Evolutionary conservation across 1,140 invertebrate genomes (phyloP).

Genomic region (Bicyclus anynana): DNA sequence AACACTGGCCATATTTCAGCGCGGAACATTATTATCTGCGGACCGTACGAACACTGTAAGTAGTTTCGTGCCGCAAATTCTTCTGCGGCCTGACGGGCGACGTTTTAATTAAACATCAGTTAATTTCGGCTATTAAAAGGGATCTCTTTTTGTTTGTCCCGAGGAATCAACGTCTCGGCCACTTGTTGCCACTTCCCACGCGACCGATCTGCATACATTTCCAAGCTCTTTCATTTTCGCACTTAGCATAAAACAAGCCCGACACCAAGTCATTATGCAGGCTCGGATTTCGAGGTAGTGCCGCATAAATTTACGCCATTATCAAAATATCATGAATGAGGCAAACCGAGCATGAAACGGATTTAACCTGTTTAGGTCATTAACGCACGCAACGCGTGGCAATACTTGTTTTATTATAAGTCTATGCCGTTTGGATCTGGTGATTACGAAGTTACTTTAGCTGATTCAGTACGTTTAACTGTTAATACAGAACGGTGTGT

Average conservation of each 20-base stretch:
- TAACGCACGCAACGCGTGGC: constrained; percentile 60
- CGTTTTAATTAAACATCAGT: constrained; percentile 55
- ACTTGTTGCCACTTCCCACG: constrained; percentile 74
- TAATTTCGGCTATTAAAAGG: constrained; percentile 52
- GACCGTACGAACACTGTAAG: constrained; percentile 17
- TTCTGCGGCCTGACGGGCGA: constrained; percentile 22
- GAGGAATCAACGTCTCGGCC: constrained; percentile 55
- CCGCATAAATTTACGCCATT: constrained; percentile 69
- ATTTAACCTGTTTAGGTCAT: constrained; percentile 65
- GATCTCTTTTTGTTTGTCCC: constrained; percentile 42
- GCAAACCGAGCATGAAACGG: constrained; percentile 56
- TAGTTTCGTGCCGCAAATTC: constrained; percentile 30
- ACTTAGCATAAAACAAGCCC: constrained; percentile 72
- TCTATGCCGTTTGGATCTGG: constrained; percentile 7
- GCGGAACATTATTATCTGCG: constrained; percentile 14
- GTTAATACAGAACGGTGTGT: no score
- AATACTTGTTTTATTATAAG: constrained; percentile 23
- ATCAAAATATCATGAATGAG: constrained; percentile 71
- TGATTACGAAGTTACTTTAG: no score
- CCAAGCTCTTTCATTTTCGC: constrained; percentile 64
- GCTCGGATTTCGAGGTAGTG: constrained; percentile 63
- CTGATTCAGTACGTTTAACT: no score
- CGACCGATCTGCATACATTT: constrained; percentile 71
- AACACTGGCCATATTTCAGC: constrained; percentile 21
- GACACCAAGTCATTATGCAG: constrained; percentile 68